Evolutionary conservation across 35 echinoderm and acorn worm species (phyloP).

Genomic region (Ophiothrix spiculata): DNA sequence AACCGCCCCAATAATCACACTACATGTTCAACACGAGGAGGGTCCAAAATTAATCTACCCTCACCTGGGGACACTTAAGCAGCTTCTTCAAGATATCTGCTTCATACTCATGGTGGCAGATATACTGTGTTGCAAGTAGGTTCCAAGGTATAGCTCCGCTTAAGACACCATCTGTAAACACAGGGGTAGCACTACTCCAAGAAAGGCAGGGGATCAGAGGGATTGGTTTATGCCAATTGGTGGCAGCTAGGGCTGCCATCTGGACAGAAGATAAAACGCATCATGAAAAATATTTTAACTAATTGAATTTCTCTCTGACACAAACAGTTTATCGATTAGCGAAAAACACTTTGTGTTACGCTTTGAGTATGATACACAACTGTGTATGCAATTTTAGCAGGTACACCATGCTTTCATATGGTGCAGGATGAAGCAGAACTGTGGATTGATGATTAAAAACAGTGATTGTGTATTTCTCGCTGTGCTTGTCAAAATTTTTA

Average conservation of each 20-base stretch:
- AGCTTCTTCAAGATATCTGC: slow-evolving; percentile 61
- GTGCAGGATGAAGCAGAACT: too few species aligned
- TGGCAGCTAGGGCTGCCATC: slow-evolving; percentile 84
- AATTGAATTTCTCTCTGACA: too few species aligned
- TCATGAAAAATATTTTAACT: too few species aligned
- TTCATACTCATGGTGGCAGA: slow-evolving; percentile 69
- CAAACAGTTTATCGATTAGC: too few species aligned
- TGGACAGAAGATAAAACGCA: slow-evolving; percentile 22
- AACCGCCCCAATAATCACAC: not conserved
- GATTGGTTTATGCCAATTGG: slow-evolving; percentile 86
- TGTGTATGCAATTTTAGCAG: too few species aligned
- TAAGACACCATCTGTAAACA: slow-evolving; percentile 75
- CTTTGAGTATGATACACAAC: too few species aligned
- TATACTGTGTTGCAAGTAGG: slow-evolving; percentile 60
- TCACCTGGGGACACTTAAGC: slow-evolving; percentile 65
- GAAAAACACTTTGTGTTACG: too few species aligned
- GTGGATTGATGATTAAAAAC: too few species aligned
- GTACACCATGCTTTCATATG: too few species aligned
- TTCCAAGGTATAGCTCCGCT: slow-evolving; percentile 78
- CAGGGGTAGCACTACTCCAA: slow-evolving; percentile 86
- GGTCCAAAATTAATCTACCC: not conserved
- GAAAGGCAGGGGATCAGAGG: slow-evolving; percentile 75
- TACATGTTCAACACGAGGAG: not conserved
- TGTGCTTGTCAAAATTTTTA: too few species aligned
- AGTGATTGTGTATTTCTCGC: too few species aligned